Evolutionary conservation across 2,113 vertebrate species (phyloP).

Genomic region (sheep (Ovis aries)): ARS-UI_Ramb_v3.0 NC_056064.1:50813501-50814000

Average conservation of each 20-base stretch:
- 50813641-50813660: slow-evolving; percentile 35
- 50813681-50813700: neutral
- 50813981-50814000: accelerated
- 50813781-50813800: neutral
- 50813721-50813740: accelerated
- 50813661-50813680: neutral
- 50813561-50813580: accelerated
- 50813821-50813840: neutral
- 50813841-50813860: neutral
- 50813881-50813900: neutral
- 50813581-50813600: neutral
- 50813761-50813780: neutral
- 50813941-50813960: too few relatives aligned
- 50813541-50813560: neutral
- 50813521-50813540: neutral
- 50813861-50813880: neutral
- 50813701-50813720: too few relatives aligned
- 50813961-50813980: neutral
- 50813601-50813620: neutral
- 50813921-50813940: neutral
- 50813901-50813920: neutral
- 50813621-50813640: neutral
- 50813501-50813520: neutral
- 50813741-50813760: neutral
- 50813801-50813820: neutral